Evolutionary conservation across 2,113 vertebrate species (phyloP).

Genomic region (Ellobius talpinus): DNA sequence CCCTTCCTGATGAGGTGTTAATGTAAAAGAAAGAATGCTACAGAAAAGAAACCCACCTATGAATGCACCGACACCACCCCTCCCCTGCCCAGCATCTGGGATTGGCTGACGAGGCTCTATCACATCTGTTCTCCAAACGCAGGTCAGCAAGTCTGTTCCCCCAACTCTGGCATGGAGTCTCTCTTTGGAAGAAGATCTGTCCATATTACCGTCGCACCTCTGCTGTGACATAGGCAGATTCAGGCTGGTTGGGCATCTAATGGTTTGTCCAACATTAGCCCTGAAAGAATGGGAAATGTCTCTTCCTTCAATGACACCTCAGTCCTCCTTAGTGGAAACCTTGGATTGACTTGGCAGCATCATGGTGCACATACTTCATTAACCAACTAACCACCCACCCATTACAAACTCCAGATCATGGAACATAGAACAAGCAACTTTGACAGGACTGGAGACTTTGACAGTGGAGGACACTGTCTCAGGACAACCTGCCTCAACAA

Average conservation of each 20-base stretch:
- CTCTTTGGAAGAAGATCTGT: not conserved
- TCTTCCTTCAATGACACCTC: not conserved
- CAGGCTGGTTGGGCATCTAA: not conserved
- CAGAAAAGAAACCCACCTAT: not conserved
- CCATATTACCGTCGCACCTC: not conserved
- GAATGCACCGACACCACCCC: not conserved
- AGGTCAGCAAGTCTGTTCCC: not conserved
- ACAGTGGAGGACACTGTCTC: not conserved
- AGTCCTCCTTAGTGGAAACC: not conserved
- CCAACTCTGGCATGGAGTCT: not conserved
- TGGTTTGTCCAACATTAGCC: not conserved
- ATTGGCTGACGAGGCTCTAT: not conserved
- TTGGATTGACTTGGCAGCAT: not conserved
- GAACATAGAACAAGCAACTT: not conserved
- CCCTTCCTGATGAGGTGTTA: not conserved
- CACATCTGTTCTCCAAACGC: not conserved
- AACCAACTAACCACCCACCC: not conserved
- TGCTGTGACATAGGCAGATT: not conserved
- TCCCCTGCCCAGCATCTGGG: not conserved
- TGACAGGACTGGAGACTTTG: not conserved
- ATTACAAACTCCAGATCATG: not conserved
- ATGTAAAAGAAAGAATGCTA: slow-evolving; percentile 38
- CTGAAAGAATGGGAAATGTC: not conserved
- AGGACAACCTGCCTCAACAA: not conserved
- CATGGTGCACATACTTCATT: not conserved